Conservation (phyloP, 2,888 invertebrate genomes). For the Lepidocyrtoides sp. region DNA sequence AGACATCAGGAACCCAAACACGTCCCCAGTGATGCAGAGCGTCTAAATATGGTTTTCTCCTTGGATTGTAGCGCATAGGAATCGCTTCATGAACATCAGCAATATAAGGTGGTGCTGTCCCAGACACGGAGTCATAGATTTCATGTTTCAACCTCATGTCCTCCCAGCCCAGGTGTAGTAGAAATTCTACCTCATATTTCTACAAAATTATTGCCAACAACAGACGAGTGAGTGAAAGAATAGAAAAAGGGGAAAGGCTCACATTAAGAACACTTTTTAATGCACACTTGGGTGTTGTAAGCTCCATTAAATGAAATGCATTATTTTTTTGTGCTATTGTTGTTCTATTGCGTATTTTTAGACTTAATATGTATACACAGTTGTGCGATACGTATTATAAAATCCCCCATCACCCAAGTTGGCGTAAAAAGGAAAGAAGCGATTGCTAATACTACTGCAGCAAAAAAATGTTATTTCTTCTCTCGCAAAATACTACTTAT, state of each 20-base stretch:
- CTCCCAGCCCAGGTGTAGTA: slow-evolving; percentile 97
- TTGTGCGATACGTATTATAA: not conserved
- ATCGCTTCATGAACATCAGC: slow-evolving; percentile 84
- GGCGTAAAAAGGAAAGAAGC: not conserved
- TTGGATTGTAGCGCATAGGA: slow-evolving; percentile 84
- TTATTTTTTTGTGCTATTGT: slow-evolving; percentile 50
- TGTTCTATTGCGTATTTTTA: not conserved
- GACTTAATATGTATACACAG: not conserved
- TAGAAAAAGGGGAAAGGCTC: not conserved
- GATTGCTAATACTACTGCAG: not conserved
- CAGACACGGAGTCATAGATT: slow-evolving; percentile 91
- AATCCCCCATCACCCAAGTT: not conserved
- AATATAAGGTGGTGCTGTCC: slow-evolving; percentile 79
- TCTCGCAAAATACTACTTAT: too few relatives aligned
- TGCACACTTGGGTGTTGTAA: slow-evolving; percentile 62
- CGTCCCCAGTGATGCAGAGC: slow-evolving; percentile 96
- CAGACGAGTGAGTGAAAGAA: slow-evolving; percentile 4
- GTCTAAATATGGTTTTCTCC: slow-evolving; percentile 90
- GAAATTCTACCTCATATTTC: slow-evolving; percentile 99
- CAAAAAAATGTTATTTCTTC: not conserved
- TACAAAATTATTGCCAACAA: slow-evolving; percentile 86
- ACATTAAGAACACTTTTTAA: slow-evolving; percentile 66
- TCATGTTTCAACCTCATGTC: slow-evolving; percentile 96
- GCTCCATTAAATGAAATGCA: slow-evolving; percentile 59
- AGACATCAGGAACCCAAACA: slow-evolving; percentile 92